Evolutionary conservation across 2,888 invertebrate genomes (phyloP), one percentile per base, ranked within the genome.

Genomic region (Clusia tigrina): DNA sequence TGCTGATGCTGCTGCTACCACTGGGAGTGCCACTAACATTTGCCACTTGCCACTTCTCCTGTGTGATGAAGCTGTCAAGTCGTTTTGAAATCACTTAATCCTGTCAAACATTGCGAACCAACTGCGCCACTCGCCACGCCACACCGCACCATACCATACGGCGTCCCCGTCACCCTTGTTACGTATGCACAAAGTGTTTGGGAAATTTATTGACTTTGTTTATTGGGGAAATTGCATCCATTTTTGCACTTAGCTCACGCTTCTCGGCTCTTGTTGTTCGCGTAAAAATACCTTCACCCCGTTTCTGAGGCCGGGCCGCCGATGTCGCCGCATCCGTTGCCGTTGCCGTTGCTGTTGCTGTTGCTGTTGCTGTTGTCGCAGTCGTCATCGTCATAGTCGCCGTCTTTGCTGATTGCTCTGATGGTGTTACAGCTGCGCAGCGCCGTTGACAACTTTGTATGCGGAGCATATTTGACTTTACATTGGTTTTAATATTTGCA

Each of bases 71-170:
- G 48, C 22, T 48, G 48, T 48, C 48, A 48, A 48, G 48, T 48
- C 22, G 22, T 48, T 48, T 48, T 20, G 48, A 20, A 48, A 48
- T 48, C 48, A 48, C 48, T 48, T 48, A 48, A 48, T 48, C 48
- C 48, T 48, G 48, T 18, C 48, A 20, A 20, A 18, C 48, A 22
- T 48, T 48, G 5, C 48, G 9, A 6, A 5, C 3, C 48, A 18
- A 32, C 32, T 9, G 32, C 32, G 6, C 6, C 32, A 32, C 32
- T 32, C 12, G 12, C 12, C 32, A 9, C 32, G 6, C 32, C 12
- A 9, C 32, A 6, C 32, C 6, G 32, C 32, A 12, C 32, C 6
- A 32, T 12, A 9, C 32, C 32, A 32, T 32, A 12, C 32, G 12
- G 32, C 12, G 32, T 5, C 20, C 9, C 2, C 22, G 22, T 48